Evolutionary conservation across 92 coral and sea anemone species (phyloP).

Genomic region (Hydrozoanthus gracilis): DNA sequence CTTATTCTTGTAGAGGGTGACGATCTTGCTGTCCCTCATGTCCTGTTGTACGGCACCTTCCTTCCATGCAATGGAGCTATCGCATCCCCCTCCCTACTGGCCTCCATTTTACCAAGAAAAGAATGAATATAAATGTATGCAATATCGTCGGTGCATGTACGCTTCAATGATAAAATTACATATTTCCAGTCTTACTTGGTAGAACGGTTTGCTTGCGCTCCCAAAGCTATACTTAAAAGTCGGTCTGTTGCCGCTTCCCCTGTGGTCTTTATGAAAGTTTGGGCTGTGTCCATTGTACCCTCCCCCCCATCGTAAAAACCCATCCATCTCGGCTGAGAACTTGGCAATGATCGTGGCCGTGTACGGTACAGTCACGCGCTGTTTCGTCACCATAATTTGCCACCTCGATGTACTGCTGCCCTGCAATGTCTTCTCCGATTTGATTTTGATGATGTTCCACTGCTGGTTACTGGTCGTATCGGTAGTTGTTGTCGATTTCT

Average conservation of each 20-base stretch:
- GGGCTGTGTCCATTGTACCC: constrained; percentile 29
- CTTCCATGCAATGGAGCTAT: no score
- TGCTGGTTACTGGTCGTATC: constrained; percentile 59
- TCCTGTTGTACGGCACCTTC: no score
- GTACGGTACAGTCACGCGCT: constrained; percentile 51
- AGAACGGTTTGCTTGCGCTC: constrained; percentile 49
- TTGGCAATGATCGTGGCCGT: constrained; percentile 52
- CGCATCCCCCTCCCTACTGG: no score
- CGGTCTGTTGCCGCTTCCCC: constrained; percentile 41
- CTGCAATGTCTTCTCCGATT: constrained; percentile 38
- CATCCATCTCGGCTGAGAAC: constrained; percentile 52
- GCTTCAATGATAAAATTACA: background rate
- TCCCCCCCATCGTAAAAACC: constrained; percentile 24
- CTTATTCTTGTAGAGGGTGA: no score
- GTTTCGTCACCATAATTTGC: constrained; percentile 38
- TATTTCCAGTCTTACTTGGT: constrained; percentile 26
- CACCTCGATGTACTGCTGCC: constrained; percentile 1
- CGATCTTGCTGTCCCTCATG: no score
- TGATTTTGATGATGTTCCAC: constrained; percentile 44
- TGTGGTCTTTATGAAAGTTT: constrained; percentile 47
- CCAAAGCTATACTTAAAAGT: constrained; percentile 25
- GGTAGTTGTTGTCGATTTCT: constrained; percentile 32
- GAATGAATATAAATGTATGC: background rate
- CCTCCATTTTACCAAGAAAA: background rate
- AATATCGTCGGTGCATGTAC: background rate